These are phyloP conservation scores for Hydrophis major DNA, from an alignment of 2,797 vertebrate species.

Conservation along the genomic window DNA sequence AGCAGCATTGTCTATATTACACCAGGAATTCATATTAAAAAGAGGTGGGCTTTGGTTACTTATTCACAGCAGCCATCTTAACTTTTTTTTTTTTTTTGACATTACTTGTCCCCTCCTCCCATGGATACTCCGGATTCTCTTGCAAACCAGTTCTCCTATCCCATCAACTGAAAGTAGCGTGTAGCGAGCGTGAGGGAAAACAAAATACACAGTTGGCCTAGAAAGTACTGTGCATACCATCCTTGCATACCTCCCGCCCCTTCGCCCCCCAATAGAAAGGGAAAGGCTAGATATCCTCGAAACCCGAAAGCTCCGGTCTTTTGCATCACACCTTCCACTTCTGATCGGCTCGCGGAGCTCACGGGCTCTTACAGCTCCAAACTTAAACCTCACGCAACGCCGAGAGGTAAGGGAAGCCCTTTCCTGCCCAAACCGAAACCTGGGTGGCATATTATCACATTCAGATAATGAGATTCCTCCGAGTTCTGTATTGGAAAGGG, in stretches of 20 bases:
- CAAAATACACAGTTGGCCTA: background rate
- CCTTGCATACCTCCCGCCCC: background rate
- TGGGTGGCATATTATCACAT: background rate
- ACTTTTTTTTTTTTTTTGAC: background rate
- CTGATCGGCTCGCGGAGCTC: background rate
- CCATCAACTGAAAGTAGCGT: background rate
- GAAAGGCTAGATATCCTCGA: background rate
- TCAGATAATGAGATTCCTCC: background rate
- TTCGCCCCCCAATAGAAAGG: background rate
- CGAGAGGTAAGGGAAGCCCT: background rate
- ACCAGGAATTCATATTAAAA: background rate
- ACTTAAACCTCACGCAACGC: background rate
- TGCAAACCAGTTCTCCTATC: background rate
- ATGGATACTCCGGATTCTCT: background rate
- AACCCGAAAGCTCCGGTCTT: background rate
- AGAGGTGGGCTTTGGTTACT: background rate
- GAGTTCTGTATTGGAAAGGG: background rate
- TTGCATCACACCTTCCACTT: background rate
- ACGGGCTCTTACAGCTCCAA: background rate
- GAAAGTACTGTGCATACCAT: background rate
- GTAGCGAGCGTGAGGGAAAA: background rate
- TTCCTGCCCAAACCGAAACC: background rate
- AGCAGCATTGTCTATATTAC: background rate
- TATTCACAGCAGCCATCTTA: background rate
- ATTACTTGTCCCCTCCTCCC: background rate